Evolutionary conservation across 2,888 invertebrate species (phyloP).

Genomic region (Calliphora vomitoria): DNA sequence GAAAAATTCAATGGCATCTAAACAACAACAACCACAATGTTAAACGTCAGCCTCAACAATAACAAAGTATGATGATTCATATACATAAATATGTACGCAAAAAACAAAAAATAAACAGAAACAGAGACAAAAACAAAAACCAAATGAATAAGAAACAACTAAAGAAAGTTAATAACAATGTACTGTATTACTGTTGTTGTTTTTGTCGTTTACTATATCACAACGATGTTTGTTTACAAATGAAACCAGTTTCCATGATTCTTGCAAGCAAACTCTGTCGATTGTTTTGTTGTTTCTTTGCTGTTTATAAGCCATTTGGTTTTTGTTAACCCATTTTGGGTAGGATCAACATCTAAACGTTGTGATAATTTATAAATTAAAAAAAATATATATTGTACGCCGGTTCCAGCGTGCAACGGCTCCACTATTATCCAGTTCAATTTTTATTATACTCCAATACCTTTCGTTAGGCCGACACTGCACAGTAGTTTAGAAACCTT

Average conservation of each 20-base stretch:
- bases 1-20: not conserved
- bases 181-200: not conserved
- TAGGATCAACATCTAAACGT: not conserved
- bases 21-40: conserved; percentile 17
- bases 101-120: not conserved
- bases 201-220: not conserved
- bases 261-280: conserved; percentile 12
- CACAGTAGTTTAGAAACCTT: too few species aligned
- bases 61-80: conserved; percentile 45
- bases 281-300: not conserved
- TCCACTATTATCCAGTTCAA: too few species aligned
- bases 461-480: too few species aligned
- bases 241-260: conserved; percentile 49
- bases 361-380: too few species aligned
- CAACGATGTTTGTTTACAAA: conserved; percentile 58
- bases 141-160: conserved; percentile 10
- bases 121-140: not conserved
- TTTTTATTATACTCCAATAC: too few species aligned
- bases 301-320: not conserved
- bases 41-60: not conserved
- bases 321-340: conserved; percentile 18
- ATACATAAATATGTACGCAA: conserved; percentile 21
- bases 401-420: too few species aligned
- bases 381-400: too few species aligned
- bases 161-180: conserved; percentile 44